Conservation (phyloP, 2,113 vertebrate genomes). For the Silurus meridionalis region DNA sequence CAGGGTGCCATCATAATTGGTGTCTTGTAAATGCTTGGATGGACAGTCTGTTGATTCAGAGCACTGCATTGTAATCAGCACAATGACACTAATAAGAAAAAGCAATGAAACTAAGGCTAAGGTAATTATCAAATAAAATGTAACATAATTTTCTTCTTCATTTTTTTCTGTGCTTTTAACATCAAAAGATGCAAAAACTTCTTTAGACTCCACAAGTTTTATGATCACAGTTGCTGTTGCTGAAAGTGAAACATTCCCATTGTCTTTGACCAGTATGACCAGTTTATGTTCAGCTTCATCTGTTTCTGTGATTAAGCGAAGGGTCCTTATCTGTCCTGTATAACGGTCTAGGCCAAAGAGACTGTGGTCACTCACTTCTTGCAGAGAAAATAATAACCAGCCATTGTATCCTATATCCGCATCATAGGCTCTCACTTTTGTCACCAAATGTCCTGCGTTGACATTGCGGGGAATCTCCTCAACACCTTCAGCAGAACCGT, state of each 20-base stretch:
- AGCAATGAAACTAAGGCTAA: constrained; percentile 50
- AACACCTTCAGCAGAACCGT: constrained; percentile 56
- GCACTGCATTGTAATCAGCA: constrained; percentile 53
- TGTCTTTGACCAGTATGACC: constrained; percentile 59
- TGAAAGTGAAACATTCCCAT: constrained; percentile 57
- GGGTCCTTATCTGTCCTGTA: constrained; percentile 59
- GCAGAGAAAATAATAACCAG: constrained; percentile 53
- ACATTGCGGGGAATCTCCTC: constrained; percentile 57
- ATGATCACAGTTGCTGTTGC: constrained; percentile 56
- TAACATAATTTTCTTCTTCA: constrained; percentile 36
- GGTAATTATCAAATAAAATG: constrained; percentile 53
- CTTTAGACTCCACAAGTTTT: constrained; percentile 52
- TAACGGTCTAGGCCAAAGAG: constrained; percentile 57
- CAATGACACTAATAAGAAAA: constrained; percentile 54
- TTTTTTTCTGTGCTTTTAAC: neutral
- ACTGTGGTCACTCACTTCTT: constrained; percentile 54
- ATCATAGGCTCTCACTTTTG: constrained; percentile 60
- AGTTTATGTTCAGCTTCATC: constrained; percentile 57
- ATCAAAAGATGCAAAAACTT: constrained; percentile 48
- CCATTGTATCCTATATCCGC: constrained; percentile 61
- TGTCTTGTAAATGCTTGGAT: constrained; percentile 48
- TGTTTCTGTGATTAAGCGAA: constrained; percentile 54
- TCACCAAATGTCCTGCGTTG: constrained; percentile 58
- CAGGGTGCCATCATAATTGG: constrained; percentile 54
- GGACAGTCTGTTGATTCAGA: constrained; percentile 46